Percentiles rank a stretch among this genome's conserved stretches.
Evolutionary conservation across 2,888 invertebrate genomes (phyloP).

Genomic region (Tetranychus truncatus): DNA sequence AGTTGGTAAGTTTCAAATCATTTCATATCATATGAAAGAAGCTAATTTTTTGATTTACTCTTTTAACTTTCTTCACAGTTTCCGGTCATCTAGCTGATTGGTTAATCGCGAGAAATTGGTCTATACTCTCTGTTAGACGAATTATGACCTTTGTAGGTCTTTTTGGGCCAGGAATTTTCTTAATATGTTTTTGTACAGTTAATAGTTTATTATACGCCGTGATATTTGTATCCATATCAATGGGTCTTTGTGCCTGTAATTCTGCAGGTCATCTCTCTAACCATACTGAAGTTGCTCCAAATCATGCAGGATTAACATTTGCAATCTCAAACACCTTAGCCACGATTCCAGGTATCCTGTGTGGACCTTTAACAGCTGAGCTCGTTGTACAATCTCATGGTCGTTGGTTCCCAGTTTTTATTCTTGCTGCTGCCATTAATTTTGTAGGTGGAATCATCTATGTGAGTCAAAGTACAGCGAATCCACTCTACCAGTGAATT

Average conservation of each 20-base stretch:
- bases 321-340: constrained; percentile 56
- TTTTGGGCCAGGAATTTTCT: constrained; percentile 50
- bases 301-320: constrained; percentile 55
- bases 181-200: constrained; percentile 50
- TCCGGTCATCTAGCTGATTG: constrained; percentile 54
- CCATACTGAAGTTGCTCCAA: constrained; percentile 56
- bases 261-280: constrained; percentile 56
- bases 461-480: constrained; percentile 40
- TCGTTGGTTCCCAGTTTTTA: constrained; percentile 54
- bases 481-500: constrained; percentile 2
- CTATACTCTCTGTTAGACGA: constrained; percentile 48
- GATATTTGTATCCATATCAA: constrained; percentile 50
- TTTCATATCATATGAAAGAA: neutral
- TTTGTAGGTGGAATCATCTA: constrained; percentile 52
- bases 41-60: neutral
- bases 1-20: constrained; percentile 39
- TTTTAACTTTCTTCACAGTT: constrained; percentile 33
- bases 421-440: constrained; percentile 50
- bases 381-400: constrained; percentile 49
- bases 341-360: constrained; percentile 53
- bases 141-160: constrained; percentile 53
- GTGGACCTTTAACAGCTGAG: constrained; percentile 56
- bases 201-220: constrained; percentile 49
- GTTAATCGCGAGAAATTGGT: constrained; percentile 41
- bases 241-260: constrained; percentile 55